Conservation (phyloP, 2,797 vertebrate species). For the Apogon hyalosoma region DNA sequence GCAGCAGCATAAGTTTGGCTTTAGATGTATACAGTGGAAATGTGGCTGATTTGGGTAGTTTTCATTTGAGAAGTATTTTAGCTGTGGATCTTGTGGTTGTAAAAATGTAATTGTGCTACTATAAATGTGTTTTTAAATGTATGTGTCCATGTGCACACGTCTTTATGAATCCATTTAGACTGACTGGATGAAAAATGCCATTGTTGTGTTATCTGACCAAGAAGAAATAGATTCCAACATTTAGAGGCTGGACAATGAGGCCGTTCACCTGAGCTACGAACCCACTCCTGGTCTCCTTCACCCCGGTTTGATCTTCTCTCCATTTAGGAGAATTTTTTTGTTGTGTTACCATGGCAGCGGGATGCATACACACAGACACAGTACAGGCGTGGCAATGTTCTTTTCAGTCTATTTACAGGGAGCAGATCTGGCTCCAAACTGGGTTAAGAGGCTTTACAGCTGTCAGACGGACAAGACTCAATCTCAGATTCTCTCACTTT, state of each 20-base stretch:
- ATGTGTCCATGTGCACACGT: no score
- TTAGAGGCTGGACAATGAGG: background rate
- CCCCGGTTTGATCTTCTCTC: slow-evolving; percentile 7
- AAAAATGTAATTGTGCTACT: no score
- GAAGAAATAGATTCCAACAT: no score
- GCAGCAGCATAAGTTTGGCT: no score
- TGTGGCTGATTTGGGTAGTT: no score
- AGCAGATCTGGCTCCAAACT: slow-evolving; percentile 21
- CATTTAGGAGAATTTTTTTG: slow-evolving; percentile 8
- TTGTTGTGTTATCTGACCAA: no score
- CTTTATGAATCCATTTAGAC: no score
- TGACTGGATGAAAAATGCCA: no score
- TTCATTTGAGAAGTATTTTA: no score
- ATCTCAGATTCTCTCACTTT: slow-evolving; percentile 3
- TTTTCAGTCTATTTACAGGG: slow-evolving; percentile 37
- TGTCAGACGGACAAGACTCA: slow-evolving; percentile 38
- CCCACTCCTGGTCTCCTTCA: slow-evolving; percentile 19
- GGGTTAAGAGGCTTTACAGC: slow-evolving; percentile 41
- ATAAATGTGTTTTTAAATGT: no score
- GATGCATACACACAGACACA: slow-evolving; percentile 23
- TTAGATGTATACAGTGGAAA: no score
- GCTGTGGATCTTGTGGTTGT: no score
- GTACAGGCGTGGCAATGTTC: slow-evolving; percentile 18
- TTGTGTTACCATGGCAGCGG: slow-evolving; percentile 47
- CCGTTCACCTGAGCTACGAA: slow-evolving; percentile 25